phyloP scores from a whole-genome alignment of 2,797 vertebrate genomes.

The Phrynocephalus guinanensis region DNA sequence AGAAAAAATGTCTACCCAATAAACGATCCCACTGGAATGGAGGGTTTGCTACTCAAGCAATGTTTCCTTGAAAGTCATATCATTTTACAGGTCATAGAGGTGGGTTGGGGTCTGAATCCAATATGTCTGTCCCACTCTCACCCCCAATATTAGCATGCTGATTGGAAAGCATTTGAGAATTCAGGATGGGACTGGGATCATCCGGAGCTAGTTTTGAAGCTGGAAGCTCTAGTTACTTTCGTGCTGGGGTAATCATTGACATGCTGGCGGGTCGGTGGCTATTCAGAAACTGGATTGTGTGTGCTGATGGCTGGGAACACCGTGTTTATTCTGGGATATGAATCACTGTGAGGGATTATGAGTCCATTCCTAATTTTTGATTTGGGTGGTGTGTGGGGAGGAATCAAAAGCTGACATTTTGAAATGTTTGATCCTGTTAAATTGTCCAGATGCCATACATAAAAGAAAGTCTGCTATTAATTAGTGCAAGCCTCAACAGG shows the following conservation, averaged over 20 bases:
- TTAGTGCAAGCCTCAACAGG: neutral
- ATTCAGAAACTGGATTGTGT: slow-evolving; percentile 2
- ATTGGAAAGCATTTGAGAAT: neutral
- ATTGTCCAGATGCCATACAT: slow-evolving; percentile 17
- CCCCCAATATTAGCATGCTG: neutral
- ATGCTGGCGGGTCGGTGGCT: neutral
- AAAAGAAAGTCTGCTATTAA: slow-evolving; percentile 18
- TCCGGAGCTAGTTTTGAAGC: neutral
- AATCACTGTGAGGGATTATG: neutral
- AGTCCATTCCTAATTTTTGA: slow-evolving; percentile 14
- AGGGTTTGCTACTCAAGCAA: neutral
- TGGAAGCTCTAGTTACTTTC: neutral
- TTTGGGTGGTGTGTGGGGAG: neutral
- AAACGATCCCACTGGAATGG: neutral
- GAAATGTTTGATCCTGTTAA: slow-evolving; percentile 15
- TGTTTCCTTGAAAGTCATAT: neutral
- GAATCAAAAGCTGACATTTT: slow-evolving; percentile 12
- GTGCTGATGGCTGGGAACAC: neutral
- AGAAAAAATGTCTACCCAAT: neutral
- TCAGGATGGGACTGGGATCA: neutral
- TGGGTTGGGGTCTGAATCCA: neutral
- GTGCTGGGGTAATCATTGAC: slow-evolving; percentile 5
- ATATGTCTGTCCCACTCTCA: neutral
- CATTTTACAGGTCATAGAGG: neutral
- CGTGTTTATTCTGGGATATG: slow-evolving; percentile 8